Conservation (phyloP, 2,113 vertebrate species). For the Pogona vitticeps region DNA sequence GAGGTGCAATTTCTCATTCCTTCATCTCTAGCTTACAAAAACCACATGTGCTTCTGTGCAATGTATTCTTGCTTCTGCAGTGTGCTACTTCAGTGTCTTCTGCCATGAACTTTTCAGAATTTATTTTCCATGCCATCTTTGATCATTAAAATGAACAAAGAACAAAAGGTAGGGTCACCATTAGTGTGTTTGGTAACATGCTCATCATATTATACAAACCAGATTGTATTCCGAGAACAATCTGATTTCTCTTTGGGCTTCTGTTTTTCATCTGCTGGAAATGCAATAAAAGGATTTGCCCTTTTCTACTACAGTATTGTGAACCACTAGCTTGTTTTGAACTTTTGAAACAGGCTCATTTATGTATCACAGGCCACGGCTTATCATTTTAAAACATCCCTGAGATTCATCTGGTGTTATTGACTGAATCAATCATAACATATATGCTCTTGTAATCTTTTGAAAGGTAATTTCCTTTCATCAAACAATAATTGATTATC, state of each 20-base stretch:
- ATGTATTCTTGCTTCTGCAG: background rate
- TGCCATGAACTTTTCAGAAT: slow-evolving; percentile 10
- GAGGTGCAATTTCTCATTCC: background rate
- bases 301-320: background rate
- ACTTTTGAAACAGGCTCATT: rapidly evolving
- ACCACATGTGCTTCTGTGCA: background rate
- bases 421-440: background rate
- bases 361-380: background rate
- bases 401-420: background rate
- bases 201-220: slow-evolving; percentile 11
- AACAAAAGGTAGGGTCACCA: slow-evolving; percentile 30
- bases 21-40: background rate
- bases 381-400: background rate
- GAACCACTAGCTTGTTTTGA: background rate
- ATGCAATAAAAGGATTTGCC: background rate
- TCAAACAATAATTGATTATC: background rate
- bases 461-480: background rate
- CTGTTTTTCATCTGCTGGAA: background rate
- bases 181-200: slow-evolving; percentile 10
- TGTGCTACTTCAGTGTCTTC: background rate
- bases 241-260: background rate
- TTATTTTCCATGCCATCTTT: background rate
- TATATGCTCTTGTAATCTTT: background rate
- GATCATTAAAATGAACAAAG: background rate
- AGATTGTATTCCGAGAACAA: slow-evolving; percentile 27